phyloP scores from a whole-genome alignment of 2,797 vertebrate species.

The Leuciscus waleckii region DNA sequence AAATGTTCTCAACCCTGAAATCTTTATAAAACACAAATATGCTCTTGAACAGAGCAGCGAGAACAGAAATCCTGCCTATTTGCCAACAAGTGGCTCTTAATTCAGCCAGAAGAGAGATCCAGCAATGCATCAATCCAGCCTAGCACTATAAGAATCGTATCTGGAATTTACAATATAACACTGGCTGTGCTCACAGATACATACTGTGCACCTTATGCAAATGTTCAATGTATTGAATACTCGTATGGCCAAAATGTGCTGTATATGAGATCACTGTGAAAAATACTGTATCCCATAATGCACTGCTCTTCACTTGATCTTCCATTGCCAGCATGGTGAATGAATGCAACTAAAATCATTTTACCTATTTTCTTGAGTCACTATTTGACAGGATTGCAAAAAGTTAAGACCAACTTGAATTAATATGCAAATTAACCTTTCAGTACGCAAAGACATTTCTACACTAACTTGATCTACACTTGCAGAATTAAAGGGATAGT shows the following conservation, averaged over 20 bases:
- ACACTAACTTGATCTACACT: background rate
- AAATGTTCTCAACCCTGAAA: conserved; percentile 17
- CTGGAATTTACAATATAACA: background rate
- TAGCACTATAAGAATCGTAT: background rate
- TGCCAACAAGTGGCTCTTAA: conserved; percentile 9
- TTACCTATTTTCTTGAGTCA: background rate
- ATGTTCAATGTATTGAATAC: background rate
- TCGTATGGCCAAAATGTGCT: background rate
- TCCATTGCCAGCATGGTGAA: background rate
- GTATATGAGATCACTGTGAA: background rate
- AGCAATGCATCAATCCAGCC: background rate
- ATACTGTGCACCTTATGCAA: background rate
- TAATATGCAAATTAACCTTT: background rate
- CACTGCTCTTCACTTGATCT: background rate
- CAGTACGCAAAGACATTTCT: background rate
- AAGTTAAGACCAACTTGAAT: background rate
- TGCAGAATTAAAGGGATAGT: background rate
- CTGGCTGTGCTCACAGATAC: background rate
- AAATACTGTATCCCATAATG: background rate
- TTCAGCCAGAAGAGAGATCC: background rate
- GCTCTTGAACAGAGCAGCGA: conserved; percentile 4
- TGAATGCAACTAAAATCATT: background rate
- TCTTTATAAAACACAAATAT: conserved; percentile 11
- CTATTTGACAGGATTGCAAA: background rate
- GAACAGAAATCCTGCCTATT: background rate